Evolutionary conservation across 2,113 vertebrate genomes (phyloP), one percentile per base, ranked within the genome.

Genomic region (Struthio camelus): DNA sequence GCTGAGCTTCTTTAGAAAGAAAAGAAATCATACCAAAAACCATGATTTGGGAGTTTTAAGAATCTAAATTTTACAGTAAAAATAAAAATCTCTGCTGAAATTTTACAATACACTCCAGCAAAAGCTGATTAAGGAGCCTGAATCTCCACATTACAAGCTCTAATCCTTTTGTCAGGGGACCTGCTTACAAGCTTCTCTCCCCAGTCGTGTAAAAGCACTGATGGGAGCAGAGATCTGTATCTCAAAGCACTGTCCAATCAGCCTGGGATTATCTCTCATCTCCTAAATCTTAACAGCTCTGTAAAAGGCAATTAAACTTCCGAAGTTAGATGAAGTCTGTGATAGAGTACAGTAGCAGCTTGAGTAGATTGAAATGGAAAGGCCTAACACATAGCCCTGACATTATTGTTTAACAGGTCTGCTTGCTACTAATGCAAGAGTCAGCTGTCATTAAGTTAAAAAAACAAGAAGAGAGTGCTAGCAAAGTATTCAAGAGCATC

Each of bases 151-250:
- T 94, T 92, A 94, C 64, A 96, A 96, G 51, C 53, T 66, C n/a
- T 97, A 97, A 96, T 96, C 96, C 95, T 80, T 91, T 66, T 85
- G 83, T 90, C 93, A 94, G 69, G 91, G 93, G 93, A 83, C 80
- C 72, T 90, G 87, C 82, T 96, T 90, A 85, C 91, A 92, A 90
- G 56, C 64, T 80, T 66, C 93, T 89, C 61, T 94, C 62, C 38
- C 85, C 79, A 80, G 15, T 46, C n/a, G 0, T 61, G 44, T 50
- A 86, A 80, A 91, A 91, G 79, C 79, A 88, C 80, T 85, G 89
- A 92, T 44, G 66, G 80, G 87, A 94, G 91, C 46, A 56, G 66
- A 97, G 92, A 96, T 84, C 61, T 25, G 20, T 88, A 87, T 95
- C 95, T 97, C 85, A 54, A 84, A 91, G 78, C 86, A 79, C 65